Conservation (phyloP, 2,113 vertebrate species). For the Melanotaenia duboulayi region DNA sequence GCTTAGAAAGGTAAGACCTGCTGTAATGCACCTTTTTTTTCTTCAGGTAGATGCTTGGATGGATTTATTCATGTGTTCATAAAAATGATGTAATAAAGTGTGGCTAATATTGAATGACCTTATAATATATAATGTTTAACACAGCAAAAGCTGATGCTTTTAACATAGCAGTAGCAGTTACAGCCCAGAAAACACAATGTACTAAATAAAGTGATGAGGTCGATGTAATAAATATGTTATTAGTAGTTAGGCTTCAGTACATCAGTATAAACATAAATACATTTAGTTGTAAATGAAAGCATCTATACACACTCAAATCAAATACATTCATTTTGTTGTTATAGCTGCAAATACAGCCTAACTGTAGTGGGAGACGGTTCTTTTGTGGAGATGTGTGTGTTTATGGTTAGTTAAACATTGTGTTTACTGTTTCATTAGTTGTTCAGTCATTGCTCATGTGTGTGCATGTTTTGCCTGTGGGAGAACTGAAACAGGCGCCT, state of each 20-base stretch:
- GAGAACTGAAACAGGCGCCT: slow-evolving; percentile 28
- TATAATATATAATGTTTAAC: too few species aligned
- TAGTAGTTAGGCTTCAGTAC: too few species aligned
- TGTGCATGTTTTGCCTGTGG: slow-evolving; percentile 1
- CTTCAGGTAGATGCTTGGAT: background rate
- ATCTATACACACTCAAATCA: too few species aligned
- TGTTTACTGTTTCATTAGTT: background rate
- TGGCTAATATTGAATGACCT: too few species aligned
- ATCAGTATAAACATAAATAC: too few species aligned
- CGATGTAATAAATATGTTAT: too few species aligned
- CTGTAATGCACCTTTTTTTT: background rate
- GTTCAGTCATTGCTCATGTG: background rate
- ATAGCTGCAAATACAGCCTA: background rate
- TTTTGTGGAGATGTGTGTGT: background rate
- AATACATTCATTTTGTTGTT: too few species aligned
- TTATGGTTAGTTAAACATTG: background rate
- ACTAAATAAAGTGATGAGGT: too few species aligned
- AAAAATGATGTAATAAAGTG: background rate
- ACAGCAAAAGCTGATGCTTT: too few species aligned
- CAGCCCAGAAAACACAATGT: too few species aligned
- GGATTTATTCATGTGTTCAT: background rate
- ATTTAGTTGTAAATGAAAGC: too few species aligned
- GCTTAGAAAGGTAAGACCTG: slow-evolving; percentile 90
- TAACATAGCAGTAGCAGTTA: too few species aligned
- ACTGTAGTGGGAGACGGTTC: background rate